Conservation (phyloP, 2,888 invertebrate species). For the Ernsta delagoae region DNA sequence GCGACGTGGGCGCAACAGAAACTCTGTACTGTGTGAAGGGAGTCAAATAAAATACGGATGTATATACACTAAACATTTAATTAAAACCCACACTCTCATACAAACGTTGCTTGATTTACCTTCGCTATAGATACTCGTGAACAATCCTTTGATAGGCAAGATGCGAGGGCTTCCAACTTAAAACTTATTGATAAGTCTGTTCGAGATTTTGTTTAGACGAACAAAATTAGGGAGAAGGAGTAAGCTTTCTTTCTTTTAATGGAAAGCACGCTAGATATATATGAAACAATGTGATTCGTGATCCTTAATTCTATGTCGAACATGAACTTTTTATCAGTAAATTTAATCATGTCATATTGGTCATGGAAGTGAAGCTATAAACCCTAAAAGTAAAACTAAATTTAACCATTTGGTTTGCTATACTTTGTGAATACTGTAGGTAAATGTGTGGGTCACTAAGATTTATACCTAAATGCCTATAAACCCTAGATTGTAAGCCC, state of each 20-base stretch:
- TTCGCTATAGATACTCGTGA: conserved; percentile 47
- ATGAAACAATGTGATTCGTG: no score
- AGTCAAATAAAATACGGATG: conserved; percentile 71
- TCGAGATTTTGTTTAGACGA: conserved; percentile 9
- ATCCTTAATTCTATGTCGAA: no score
- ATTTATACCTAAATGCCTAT: not conserved
- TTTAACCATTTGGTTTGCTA: no score
- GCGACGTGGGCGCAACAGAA: conserved; percentile 64
- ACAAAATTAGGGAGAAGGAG: not conserved
- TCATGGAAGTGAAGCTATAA: no score
- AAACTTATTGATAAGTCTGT: not conserved
- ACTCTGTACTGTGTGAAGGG: conserved; percentile 63
- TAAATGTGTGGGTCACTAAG: not conserved
- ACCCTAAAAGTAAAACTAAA: no score
- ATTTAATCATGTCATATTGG: no score
- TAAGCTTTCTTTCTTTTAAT: no score
- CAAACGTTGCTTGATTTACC: conserved; percentile 80
- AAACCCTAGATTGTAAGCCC: no score
- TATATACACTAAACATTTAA: conserved; percentile 63
- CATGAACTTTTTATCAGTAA: no score
- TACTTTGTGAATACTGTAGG: no score
- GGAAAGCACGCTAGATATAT: no score
- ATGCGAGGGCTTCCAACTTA: not conserved
- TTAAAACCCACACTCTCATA: conserved; percentile 70
- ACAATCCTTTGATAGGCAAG: not conserved